Percentiles rank a stretch among this genome's conserved stretches.
Evolutionary conservation across 2,888 invertebrate genomes (phyloP).

Genomic region (Drepana falcataria): DNA sequence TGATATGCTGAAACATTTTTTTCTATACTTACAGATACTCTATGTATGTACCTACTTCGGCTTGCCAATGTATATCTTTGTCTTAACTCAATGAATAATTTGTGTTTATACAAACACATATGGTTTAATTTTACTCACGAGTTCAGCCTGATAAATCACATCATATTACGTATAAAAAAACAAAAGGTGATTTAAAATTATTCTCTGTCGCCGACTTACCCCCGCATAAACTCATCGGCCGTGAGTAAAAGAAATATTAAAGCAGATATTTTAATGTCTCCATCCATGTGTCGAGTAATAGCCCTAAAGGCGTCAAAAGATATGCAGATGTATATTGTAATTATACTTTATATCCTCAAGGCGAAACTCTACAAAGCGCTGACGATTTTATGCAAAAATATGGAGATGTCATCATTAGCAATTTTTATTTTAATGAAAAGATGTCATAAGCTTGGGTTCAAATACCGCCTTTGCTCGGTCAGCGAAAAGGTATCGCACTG

Average conservation of each 20-base stretch:
- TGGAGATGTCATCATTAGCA: slow-evolving; percentile 73
- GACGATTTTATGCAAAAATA: slow-evolving; percentile 73
- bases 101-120: background rate
- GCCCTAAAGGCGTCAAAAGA: slow-evolving; percentile 54
- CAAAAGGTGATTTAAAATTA: slow-evolving; percentile 6
- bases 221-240: slow-evolving; percentile 39
- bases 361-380: slow-evolving; percentile 52
- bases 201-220: slow-evolving; percentile 17
- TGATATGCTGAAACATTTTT: too few species aligned
- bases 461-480: slow-evolving; percentile 44
- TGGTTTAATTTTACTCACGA: background rate
- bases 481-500: slow-evolving; percentile 38
- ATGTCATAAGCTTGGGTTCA: slow-evolving; percentile 43
- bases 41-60: background rate
- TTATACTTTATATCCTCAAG: slow-evolving; percentile 44
- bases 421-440: slow-evolving; percentile 69
- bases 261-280: slow-evolving; percentile 31
- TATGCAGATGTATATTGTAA: slow-evolving; percentile 64
- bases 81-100: background rate
- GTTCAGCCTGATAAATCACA: slow-evolving; percentile 2
- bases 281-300: slow-evolving; percentile 57
- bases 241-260: slow-evolving; percentile 36
- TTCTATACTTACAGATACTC: too few species aligned
- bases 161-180: slow-evolving; percentile 5
- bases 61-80: background rate